Percentiles rank a stretch among this genome's conserved stretches.
These are phyloP conservation scores for Monodelphis domestica DNA, from an alignment of 2,797 vertebrate species.

Conservation along the genomic window DNA sequence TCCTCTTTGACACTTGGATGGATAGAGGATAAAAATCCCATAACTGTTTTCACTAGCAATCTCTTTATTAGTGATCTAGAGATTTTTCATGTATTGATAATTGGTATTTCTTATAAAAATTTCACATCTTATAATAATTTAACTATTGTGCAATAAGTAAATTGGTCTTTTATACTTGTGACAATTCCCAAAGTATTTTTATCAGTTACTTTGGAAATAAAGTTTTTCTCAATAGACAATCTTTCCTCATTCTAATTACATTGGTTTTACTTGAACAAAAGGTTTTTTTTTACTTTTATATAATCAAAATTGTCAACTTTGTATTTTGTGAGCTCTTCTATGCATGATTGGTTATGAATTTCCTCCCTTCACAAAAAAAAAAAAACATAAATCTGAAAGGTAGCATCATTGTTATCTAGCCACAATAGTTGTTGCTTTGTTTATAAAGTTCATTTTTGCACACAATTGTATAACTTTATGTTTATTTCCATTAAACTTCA, in stretches of 20 bases:
- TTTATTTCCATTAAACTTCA: not conserved
- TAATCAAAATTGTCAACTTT: not conserved
- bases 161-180: not conserved
- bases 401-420: not conserved
- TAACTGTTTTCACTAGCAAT: not conserved
- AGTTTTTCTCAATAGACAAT: not conserved
- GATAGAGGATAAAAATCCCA: not conserved
- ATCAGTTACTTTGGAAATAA: not conserved
- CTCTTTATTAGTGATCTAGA: not conserved
- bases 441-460: not conserved
- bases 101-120: not conserved
- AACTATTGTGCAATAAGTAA: not conserved
- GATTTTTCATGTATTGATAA: not conserved
- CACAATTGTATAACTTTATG: not conserved
- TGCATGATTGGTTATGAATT: not conserved
- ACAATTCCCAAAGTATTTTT: not conserved
- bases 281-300: not conserved
- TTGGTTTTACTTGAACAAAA: not conserved
- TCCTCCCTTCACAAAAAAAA: too few relatives aligned
- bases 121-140: not conserved
- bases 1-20: not conserved
- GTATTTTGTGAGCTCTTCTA: not conserved
- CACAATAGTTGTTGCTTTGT: not conserved
- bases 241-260: not conserved
- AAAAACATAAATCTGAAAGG: not conserved